Base-by-base conservation (phyloP, 2,113 vertebrate species). In the Dasyornis broadbenti region DNA sequence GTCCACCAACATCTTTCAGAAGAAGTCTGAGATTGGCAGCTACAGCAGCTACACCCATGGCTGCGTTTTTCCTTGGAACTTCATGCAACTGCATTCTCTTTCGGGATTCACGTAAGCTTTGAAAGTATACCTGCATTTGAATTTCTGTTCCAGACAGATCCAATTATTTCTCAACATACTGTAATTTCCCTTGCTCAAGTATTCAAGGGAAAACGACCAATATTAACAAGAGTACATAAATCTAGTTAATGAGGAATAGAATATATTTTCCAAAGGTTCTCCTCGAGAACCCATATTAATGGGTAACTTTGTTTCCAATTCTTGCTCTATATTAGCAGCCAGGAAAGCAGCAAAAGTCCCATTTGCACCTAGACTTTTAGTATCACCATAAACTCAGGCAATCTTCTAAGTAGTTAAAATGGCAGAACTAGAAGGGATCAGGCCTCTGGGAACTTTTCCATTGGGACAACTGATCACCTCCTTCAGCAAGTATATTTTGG, bases 161-260 rank as follows among this genome's bases (percentile, higher is more conserved):
- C 81, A 79, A 93, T 88, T 82, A 77, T 88, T 85, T 96, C 53
- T 69, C 72, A 92, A 45, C 73, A 61, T 11, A 33, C 31, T 44
- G 59, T 10, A 94, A 94, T 72, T 90, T 91, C 82, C 78, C 71
- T 88, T 86, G 66, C 66, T 92, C 42, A 35, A 54, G 75, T 59
- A 85, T 91, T 95, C 70, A 70, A 81, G 76, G 80, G 89, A 86
- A 92, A 93, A 80, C 0, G 20, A 81, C 68, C 11, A 6, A 24
- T 77, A 65, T 61, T 90, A 93, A 66, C 47, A 63, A 52, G 66
- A 88, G 90, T 85, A 63, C 50, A 90, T 82, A 77, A 90, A 95
- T 92, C 91, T 83, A 11, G 37, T 76, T 94, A 95, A 94, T 68
- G 37, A 94, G 78, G 60, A 91, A 64, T 16, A 86, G 69, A 86